Percentiles rank a stretch among this genome's conserved stretches.
Conservation (phyloP, 2,113 vertebrate genomes). For the Prunella fulvescens region DNA sequence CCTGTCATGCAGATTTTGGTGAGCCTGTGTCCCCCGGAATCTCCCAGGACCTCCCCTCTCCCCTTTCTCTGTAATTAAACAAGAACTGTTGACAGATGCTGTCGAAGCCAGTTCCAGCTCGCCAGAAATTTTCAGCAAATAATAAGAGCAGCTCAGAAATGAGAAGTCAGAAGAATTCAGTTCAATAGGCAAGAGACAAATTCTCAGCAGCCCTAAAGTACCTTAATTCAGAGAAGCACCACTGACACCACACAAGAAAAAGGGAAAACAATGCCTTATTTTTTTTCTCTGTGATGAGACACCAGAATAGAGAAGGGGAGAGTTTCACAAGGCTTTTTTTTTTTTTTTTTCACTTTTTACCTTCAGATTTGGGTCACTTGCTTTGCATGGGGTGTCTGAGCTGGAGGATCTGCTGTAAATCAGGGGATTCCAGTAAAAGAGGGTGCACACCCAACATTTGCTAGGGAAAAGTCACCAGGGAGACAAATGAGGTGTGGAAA, state of each 20-base stretch:
- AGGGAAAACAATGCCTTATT: not conserved
- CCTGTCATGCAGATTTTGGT: conserved; percentile 2
- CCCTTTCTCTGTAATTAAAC: conserved; percentile 31
- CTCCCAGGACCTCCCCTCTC: conserved; percentile 22
- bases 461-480: not conserved
- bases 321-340: not conserved
- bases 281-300: not conserved
- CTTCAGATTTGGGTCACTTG: not conserved
- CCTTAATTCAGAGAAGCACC: not conserved
- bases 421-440: not conserved
- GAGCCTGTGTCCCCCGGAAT: not conserved
- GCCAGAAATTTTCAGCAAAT: not conserved
- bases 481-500: not conserved
- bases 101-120: not conserved
- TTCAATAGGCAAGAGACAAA: not conserved
- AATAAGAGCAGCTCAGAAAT: not conserved
- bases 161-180: not conserved
- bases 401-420: not conserved
- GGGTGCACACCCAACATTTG: not conserved
- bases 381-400: not conserved
- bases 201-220: not conserved
- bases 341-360: not conserved
- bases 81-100: conserved; percentile 5
- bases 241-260: not conserved
- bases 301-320: not conserved